Percentiles rank a stretch among this genome's conserved stretches.
phyloP scores from a whole-genome alignment of 2,797 vertebrate genomes.

The Cheirogaleus major region DNA sequence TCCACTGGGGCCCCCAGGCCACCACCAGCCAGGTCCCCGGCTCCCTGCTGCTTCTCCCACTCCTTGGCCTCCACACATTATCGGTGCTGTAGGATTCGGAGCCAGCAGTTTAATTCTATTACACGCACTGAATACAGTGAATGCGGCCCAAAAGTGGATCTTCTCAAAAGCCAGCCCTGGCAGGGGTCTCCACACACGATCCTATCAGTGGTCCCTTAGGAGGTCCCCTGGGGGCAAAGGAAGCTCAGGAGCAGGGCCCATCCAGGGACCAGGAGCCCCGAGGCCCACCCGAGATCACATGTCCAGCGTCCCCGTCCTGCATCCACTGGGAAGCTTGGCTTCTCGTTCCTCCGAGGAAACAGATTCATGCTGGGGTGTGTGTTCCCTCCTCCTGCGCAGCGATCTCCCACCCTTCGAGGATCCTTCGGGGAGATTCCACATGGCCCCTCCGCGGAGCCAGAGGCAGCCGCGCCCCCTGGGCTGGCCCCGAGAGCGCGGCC shows the following conservation, averaged over 20 bases:
- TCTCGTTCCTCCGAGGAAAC: neutral
- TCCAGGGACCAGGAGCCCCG: neutral
- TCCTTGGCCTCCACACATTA: no score
- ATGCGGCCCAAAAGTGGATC: no score
- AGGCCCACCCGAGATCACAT: neutral
- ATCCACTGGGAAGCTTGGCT: neutral
- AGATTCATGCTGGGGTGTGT: rapidly evolving
- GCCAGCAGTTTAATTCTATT: neutral
- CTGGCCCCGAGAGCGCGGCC: neutral
- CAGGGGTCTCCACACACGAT: neutral
- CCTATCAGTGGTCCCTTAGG: neutral
- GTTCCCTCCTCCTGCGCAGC: neutral
- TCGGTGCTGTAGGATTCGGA: neutral
- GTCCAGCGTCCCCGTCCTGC: neutral
- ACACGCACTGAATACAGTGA: neutral
- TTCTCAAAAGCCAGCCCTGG: neutral
- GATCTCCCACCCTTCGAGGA: neutral
- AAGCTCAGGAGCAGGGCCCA: neutral
- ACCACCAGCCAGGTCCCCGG: neutral
- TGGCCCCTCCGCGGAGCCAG: neutral
- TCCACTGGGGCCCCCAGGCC: neutral
- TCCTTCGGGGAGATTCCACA: neutral
- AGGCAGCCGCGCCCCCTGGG: neutral
- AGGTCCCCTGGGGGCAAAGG: neutral
- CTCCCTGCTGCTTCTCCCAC: neutral